Percentiles rank a stretch among this genome's conserved stretches.
Evolutionary conservation across 2,797 vertebrate genomes (phyloP).

Genomic region (Coracias cyanogaster): DNA sequence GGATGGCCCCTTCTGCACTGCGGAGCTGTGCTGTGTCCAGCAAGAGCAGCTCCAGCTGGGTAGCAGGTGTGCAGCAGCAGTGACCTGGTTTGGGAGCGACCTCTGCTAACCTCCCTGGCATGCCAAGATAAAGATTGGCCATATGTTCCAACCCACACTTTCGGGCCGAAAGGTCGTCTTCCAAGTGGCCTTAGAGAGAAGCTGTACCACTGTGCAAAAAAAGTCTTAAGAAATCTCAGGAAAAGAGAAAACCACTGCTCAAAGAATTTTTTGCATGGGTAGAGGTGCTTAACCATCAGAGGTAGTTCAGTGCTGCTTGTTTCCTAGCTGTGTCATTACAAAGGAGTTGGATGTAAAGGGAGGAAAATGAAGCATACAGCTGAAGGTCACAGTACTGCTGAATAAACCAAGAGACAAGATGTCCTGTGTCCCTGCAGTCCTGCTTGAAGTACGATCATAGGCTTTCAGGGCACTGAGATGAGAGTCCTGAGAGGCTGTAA

Average conservation of each 20-base stretch:
- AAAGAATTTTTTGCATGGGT: background rate
- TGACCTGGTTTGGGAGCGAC: conserved; percentile 23
- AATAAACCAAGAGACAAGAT: background rate
- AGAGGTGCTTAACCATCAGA: background rate
- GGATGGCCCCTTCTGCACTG: background rate
- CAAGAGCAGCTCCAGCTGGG: conserved; percentile 7
- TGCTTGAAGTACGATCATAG: background rate
- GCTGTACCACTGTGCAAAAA: background rate
- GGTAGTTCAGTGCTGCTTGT: background rate
- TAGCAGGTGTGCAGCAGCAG: conserved; percentile 20
- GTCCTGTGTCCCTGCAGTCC: background rate
- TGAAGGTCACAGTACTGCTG: background rate
- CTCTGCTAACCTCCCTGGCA: background rate
- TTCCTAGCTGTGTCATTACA: background rate
- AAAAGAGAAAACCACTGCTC: background rate
- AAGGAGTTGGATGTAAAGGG: background rate
- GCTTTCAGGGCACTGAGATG: background rate
- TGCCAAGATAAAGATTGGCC: conserved; percentile 37
- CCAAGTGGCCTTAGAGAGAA: background rate
- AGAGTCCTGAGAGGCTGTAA: background rate
- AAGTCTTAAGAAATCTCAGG: background rate
- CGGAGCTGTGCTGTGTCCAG: background rate
- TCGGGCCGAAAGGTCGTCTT: background rate
- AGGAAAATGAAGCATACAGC: background rate
- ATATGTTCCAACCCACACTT: background rate